Evolutionary conservation across 2,113 vertebrate species (phyloP).

Genomic region (Phaetusa simplex): DNA sequence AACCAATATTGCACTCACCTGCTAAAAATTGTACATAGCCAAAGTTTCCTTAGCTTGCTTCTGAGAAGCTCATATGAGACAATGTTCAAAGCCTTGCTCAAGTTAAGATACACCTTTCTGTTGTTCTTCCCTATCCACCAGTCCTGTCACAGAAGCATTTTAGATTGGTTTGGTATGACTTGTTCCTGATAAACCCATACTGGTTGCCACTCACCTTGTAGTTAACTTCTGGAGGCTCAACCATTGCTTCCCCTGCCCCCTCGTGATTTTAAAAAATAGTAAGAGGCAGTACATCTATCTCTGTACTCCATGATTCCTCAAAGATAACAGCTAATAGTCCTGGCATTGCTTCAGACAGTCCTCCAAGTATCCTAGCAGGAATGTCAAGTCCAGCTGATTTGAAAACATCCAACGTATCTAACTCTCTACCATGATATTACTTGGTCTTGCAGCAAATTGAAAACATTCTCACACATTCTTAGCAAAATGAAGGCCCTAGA

Average conservation of each 20-base stretch:
- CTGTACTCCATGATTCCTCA: neutral
- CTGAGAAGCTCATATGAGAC: neutral
- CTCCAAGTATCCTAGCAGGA: neutral
- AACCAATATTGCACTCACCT: neutral
- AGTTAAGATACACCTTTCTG: neutral
- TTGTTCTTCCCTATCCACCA: neutral
- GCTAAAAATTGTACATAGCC: neutral
- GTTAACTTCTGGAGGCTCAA: neutral
- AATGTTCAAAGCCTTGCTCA: neutral
- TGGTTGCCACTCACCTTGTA: neutral
- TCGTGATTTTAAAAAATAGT: neutral
- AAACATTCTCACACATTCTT: conserved; percentile 8
- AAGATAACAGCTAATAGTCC: neutral
- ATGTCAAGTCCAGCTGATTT: conserved; percentile 41
- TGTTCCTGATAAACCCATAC: neutral
- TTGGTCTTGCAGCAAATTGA: conserved; percentile 1
- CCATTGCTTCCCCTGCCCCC: neutral
- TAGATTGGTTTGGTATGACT: neutral
- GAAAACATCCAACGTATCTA: neutral
- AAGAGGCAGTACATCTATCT: neutral
- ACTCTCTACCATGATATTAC: neutral
- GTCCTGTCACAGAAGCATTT: neutral
- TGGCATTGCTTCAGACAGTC: conserved; percentile 15
- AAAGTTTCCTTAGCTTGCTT: neutral
- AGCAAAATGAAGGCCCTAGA: neutral